Conservation (phyloP, 2,888 invertebrate genomes). For the Diarsia brunnea region DNA sequence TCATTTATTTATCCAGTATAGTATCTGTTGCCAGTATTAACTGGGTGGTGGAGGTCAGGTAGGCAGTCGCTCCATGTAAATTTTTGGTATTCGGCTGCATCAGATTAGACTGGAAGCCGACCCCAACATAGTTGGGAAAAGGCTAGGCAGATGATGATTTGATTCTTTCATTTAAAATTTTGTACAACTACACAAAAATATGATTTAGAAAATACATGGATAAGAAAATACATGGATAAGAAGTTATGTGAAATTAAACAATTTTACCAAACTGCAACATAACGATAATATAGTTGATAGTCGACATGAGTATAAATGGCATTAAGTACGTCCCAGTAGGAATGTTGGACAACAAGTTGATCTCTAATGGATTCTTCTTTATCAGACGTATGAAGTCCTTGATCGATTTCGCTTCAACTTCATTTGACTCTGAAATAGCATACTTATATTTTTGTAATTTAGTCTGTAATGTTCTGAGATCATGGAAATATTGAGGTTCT, state of each 20-base stretch:
- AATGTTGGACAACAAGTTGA: conserved; percentile 17
- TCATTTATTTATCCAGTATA: no score
- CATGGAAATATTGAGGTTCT: no score
- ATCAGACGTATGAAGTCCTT: conserved; percentile 41
- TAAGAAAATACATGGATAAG: background rate
- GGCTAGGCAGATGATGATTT: no score
- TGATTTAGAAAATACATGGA: no score
- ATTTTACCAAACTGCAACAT: conserved; percentile 35
- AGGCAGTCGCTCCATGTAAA: no score
- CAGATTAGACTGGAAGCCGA: no score
- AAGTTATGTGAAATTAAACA: background rate
- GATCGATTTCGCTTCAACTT: conserved; percentile 27
- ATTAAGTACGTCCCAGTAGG: conserved; percentile 24
- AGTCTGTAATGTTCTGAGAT: background rate
- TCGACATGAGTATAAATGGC: conserved; percentile 2
- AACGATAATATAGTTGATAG: conserved; percentile 25
- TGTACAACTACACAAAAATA: no score
- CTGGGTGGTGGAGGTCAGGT: no score
- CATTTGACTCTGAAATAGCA: conserved; percentile 19
- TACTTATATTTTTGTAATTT: background rate
- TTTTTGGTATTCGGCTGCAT: no score
- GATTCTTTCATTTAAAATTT: no score
- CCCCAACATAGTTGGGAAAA: no score
- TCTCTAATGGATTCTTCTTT: conserved; percentile 40
- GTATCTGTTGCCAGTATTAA: no score